Evolutionary conservation across 2,797 vertebrate genomes (phyloP), one percentile per base, ranked within the genome.

Genomic region (Cyprinodon diabolis): DNA sequence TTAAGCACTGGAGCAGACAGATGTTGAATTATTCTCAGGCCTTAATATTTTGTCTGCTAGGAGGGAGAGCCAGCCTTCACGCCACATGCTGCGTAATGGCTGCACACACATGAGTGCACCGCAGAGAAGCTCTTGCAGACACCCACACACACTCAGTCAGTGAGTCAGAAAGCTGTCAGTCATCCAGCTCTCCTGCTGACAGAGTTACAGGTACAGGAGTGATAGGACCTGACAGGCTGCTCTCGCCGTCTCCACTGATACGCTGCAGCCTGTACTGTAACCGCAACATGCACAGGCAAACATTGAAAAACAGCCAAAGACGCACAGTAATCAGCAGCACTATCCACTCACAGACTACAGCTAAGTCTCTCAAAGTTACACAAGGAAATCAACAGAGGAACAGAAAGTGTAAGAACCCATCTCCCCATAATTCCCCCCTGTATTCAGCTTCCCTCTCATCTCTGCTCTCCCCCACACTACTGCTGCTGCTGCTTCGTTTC

Each of bases 1-100:
- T 93, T 93, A 92, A 92, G 84, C 79, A 82, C 43, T 25, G 66
- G 71, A 81, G 80, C 74, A 83, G 84, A 84, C 72, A 14, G 71
- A 76, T 71, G 82, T 77, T 87, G 82, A 89, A 91, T 91, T 88
- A 90, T 92, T 90, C 79, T 78, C 43, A 30, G 83, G 86, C 87
- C 77, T 84, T 84, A 74, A 87, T 85, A 87, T 85, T 90, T 87
- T 78, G 84, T 89, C 84, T 71, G 75, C 62, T 66, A 78, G 68
- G 84, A 73, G 72, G 78, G 60, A 81, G 19, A 86, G 49, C 43
- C 58, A 23, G 72, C 79, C 79, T 81, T 56, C 73, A 25, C 62
- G 69, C 60, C 81, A 65, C 88, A 83, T 69, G 66, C 86, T 82
- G 88, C 2, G 84, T 73, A 71, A 75, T 23, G 4, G 69, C 77